Evolutionary conservation across 2,888 invertebrate species (phyloP), one percentile per base, ranked within the genome.

Genomic region (Rhopalosiphum nymphaeae): DNA sequence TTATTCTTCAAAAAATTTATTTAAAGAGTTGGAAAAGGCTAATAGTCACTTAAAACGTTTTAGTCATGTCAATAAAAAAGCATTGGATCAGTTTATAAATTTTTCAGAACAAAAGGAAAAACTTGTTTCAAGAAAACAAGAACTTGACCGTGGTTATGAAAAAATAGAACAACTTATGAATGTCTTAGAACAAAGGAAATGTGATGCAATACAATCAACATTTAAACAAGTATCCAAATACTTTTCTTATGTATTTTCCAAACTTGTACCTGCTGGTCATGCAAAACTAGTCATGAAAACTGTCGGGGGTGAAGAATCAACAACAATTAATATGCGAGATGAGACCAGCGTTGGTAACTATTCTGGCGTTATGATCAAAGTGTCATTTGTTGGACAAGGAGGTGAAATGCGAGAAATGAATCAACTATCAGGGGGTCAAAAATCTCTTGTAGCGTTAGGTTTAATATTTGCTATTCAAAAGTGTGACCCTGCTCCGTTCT

Each of bases 391-490:
- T 36, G 95, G 95, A 26, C 94, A 94, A 78, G 95, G 95, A 3
- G 94, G 94, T 86, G 99, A 99, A 96, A 99, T 99, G 98, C 97
- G 99, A 94, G 99, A 99, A 96, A 99, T 99, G 99, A 99, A 99
- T 96, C 99, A 99, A 96, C 96, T 99, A 46, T 99, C 99, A 0
- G 99, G 99, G 84, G 99, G 99, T 0, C 99, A 99, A 96, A 99
- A 99, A 96, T 99, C 99, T 9, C 97, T 99, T 0, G 99, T 99
- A 0, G 99, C 99, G 0, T 96, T 99, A 90, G 99, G 98, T 0
- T 96, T 99, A 56, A 99, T 99, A 95, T 99, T 99, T 96, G 99
- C 99, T 94, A 99, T 99, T 96, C 99, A 99, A 96, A 99, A 99
- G 96, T 99, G 99, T 96, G 99, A 99, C 96, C 99, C 99, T 0